A percentile compares a stretch with the other conserved stretches of the same genome.
Evolutionary conservation across 2,113 vertebrate species (phyloP).

Genomic region (Petromus typicus): DNA sequence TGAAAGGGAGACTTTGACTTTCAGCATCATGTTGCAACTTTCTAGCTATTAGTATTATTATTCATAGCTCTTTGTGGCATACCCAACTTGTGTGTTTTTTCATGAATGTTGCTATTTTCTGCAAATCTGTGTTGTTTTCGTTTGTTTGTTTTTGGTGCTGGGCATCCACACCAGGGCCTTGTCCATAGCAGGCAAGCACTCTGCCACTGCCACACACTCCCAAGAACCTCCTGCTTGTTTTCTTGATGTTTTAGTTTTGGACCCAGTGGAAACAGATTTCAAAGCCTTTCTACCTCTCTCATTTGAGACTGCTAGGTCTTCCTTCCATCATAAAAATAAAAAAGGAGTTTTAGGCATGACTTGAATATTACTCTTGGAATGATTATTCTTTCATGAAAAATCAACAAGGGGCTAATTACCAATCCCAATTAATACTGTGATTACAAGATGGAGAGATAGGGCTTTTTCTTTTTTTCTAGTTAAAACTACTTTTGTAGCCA

Average conservation of each 20-base stretch:
- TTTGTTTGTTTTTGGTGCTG: neutral
- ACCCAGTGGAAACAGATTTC: constrained; percentile 4
- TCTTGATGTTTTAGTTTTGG: constrained; percentile 59
- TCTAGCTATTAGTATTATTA: neutral
- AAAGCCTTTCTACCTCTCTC: constrained; percentile 7
- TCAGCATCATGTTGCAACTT: constrained; percentile 41
- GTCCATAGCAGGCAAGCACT: neutral
- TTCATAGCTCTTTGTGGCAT: neutral
- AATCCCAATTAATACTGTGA: constrained; percentile 4
- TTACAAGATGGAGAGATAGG: constrained; percentile 32
- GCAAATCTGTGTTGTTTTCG: constrained; percentile 47
- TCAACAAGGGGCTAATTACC: constrained; percentile 56
- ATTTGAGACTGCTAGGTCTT: neutral
- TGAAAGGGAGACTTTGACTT: constrained; percentile 36
- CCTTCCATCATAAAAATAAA: constrained; percentile 36
- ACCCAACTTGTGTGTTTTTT: neutral
- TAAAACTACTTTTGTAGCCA: constrained; percentile 1
- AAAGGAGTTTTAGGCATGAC: neutral
- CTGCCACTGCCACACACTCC: neutral
- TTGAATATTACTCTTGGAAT: constrained; percentile 36
- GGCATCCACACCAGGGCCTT: neutral
- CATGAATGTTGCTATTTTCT: constrained; percentile 50
- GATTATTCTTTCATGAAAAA: constrained; percentile 48
- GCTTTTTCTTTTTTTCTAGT: neutral
- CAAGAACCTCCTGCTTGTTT: constrained; percentile 31